A percentile compares a stretch with the other conserved stretches of the same genome.
Conservation (phyloP, 2,113 vertebrate species). For the Noctilio leporinus region DNA sequence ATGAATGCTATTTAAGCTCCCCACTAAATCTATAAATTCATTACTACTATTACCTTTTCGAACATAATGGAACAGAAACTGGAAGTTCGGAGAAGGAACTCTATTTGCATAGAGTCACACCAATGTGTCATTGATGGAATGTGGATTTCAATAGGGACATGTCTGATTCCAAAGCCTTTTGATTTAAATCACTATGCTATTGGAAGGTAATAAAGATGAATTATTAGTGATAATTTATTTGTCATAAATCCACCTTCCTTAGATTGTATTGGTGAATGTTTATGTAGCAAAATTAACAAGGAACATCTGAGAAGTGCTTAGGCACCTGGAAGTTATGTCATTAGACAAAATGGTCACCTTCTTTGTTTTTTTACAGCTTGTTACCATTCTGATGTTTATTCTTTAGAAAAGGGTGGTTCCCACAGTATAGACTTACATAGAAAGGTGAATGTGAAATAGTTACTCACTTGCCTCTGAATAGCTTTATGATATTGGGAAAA, state of each 20-base stretch:
- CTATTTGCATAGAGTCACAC: neutral
- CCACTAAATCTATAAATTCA: neutral
- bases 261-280: neutral
- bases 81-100: neutral
- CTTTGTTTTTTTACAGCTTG: neutral
- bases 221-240: neutral
- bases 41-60: neutral
- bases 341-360: neutral
- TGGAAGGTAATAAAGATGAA: constrained; percentile 7
- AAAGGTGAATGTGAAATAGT: neutral
- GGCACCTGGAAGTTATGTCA: neutral
- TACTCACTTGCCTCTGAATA: neutral
- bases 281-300: neutral
- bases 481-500: neutral
- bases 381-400: neutral
- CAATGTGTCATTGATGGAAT: neutral
- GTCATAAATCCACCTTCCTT: neutral
- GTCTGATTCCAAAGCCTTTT: neutral
- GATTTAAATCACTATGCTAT: constrained; percentile 12
- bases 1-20: neutral
- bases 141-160: neutral
- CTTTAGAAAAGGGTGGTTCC: neutral
- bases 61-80: neutral
- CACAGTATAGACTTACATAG: neutral
- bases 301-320: neutral